phyloP scores from a whole-genome alignment of 2,113 vertebrate genomes.

The Loxodonta africana region DNA sequence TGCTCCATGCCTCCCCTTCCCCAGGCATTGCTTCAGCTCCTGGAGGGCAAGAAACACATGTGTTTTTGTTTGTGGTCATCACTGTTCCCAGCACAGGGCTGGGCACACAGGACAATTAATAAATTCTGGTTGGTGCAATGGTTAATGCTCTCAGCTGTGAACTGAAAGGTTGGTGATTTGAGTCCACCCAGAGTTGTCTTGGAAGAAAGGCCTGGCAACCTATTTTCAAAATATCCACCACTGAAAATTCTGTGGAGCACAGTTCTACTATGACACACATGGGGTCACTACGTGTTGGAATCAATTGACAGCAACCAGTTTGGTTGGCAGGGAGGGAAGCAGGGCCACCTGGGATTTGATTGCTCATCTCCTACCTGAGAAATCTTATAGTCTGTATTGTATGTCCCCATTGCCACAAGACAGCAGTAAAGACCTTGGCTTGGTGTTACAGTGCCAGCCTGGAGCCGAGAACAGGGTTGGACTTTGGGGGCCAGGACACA shows the following conservation, averaged over 20 bases:
- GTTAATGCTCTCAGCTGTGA: not conserved
- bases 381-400: not conserved
- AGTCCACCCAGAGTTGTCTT: not conserved
- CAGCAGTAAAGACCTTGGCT: conserved; percentile 69
- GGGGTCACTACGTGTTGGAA: not conserved
- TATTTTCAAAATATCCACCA: not conserved
- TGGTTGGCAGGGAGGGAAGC: not conserved
- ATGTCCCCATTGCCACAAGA: conserved; percentile 62
- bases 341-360: not conserved
- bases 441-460: not conserved
- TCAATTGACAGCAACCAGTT: not conserved
- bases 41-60: not conserved
- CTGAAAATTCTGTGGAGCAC: not conserved
- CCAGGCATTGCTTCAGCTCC: not conserved
- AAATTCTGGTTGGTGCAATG: not conserved
- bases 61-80: not conserved
- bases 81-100: no score
- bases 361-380: not conserved
- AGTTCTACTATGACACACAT: not conserved
- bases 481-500: not conserved
- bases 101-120: no score
- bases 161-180: not conserved
- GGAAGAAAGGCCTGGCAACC: not conserved
- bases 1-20: not conserved
- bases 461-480: not conserved